phyloP scores from a whole-genome alignment of 2,797 vertebrate species.

The Clarias platycephalus region DNA sequence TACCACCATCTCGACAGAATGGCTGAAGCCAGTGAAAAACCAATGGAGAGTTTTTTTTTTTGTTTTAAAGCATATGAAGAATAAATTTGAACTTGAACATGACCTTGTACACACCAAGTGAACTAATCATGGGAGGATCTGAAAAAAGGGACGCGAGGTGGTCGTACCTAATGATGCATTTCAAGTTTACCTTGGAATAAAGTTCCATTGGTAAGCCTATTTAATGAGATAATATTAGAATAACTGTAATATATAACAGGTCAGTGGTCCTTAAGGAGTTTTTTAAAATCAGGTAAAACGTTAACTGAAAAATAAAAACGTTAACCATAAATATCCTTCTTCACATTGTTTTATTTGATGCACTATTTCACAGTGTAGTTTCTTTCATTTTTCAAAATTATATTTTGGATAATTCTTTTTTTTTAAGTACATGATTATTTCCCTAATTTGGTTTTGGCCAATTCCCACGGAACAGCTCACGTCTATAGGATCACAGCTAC shows the following conservation, averaged over 20 bases:
- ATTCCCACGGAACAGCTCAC: neutral
- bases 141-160: neutral
- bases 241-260: neutral
- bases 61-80: constrained; percentile 4
- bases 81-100: neutral
- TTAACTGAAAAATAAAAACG: neutral
- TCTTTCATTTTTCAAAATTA: neutral
- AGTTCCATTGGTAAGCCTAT: neutral
- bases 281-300: neutral
- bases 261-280: neutral
- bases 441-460: neutral
- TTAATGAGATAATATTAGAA: neutral
- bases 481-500: neutral
- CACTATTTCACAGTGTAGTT: neutral
- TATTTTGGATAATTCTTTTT: neutral
- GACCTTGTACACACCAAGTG: neutral
- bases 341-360: neutral
- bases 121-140: too few relatives aligned
- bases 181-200: neutral
- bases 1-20: neutral
- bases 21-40: neutral
- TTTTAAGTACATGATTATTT: neutral
- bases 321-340: neutral
- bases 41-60: neutral
- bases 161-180: neutral